A percentile compares a stretch with the other conserved stretches of the same genome.
phyloP scores from a whole-genome alignment of 2,113 vertebrate species.

The Lethenteron camtschaticum region DNA sequence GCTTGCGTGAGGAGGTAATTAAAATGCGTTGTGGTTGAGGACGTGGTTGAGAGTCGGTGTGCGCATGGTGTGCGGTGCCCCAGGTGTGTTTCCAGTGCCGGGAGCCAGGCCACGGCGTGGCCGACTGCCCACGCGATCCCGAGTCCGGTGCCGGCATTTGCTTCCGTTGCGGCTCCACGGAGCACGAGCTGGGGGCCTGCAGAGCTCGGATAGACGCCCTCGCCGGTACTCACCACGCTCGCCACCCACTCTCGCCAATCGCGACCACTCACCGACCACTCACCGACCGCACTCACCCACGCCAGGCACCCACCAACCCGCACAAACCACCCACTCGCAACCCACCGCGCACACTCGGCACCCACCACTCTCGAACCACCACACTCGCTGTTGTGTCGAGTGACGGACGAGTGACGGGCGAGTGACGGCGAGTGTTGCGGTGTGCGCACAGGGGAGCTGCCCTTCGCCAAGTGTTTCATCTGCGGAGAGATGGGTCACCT shows the following conservation, averaged over 20 bases:
- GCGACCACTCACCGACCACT: no score
- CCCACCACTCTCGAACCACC: background rate
- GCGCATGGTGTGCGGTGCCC: background rate
- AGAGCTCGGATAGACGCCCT: constrained; percentile 42
- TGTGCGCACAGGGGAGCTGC: constrained; percentile 40
- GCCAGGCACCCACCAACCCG: background rate
- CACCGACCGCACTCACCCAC: no score
- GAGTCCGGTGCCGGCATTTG: constrained; percentile 76
- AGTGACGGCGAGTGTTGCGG: no score
- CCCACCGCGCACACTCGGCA: no score
- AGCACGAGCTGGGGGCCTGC: constrained; percentile 64
- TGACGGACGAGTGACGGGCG: no score
- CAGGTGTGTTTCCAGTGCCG: constrained; percentile 87
- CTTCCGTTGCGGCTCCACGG: constrained; percentile 78
- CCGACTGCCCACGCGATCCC: constrained; percentile 55
- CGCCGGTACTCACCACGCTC: no score
- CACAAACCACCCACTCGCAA: no score
- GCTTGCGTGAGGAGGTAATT: background rate
- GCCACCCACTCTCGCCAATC: constrained; percentile 15
- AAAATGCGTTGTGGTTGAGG: background rate
- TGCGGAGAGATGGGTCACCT: constrained; percentile 72
- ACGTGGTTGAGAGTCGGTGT: background rate
- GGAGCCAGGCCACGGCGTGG: constrained; percentile 63
- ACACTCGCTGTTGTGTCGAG: no score
- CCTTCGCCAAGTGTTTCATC: constrained; percentile 89